These are phyloP conservation scores for Echinarachnius parma DNA, from an alignment of 53 echinoderm and acorn worm genomes.

Conservation along the genomic window DNA sequence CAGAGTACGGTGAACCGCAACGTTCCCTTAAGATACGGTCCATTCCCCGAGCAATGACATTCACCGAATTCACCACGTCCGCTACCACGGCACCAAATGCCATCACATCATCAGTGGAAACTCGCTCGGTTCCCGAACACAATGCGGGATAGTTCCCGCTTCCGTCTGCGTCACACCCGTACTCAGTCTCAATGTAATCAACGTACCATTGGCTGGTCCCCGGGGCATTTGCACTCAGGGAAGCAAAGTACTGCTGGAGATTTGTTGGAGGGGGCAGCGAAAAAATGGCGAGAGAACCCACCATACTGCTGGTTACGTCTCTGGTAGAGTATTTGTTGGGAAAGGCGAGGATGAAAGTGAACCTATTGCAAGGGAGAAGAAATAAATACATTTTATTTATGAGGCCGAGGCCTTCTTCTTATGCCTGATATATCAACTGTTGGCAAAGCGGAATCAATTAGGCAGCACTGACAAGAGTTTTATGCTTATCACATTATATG, in stretches of 20 bases:
- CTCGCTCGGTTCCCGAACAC: constrained; percentile 13
- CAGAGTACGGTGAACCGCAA: constrained; percentile 38
- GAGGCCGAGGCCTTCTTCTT: no score
- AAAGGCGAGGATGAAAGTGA: constrained; percentile 43
- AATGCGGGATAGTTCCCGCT: background rate
- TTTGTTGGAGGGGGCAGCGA: background rate
- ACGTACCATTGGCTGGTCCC: constrained; percentile 68
- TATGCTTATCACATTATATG: no score
- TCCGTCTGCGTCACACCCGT: constrained; percentile 23
- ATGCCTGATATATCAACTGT: no score
- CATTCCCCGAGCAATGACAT: constrained; percentile 76
- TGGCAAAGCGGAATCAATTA: no score
- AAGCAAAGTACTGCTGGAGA: constrained; percentile 51
- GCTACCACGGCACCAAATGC: constrained; percentile 20
- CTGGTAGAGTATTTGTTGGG: background rate
- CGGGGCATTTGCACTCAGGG: constrained; percentile 31
- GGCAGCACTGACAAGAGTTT: no score
- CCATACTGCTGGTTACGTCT: constrained; percentile 19
- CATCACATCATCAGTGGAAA: background rate
- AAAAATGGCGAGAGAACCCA: constrained; percentile 42
- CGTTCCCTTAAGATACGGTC: constrained; percentile 25
- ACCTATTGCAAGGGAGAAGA: background rate
- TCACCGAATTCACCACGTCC: constrained; percentile 61
- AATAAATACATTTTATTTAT: no score
- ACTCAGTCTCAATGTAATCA: constrained; percentile 47